These are phyloP conservation scores for Eucera pruinosa DNA, from an alignment of 2,888 invertebrate species.

Conservation along the genomic window DNA sequence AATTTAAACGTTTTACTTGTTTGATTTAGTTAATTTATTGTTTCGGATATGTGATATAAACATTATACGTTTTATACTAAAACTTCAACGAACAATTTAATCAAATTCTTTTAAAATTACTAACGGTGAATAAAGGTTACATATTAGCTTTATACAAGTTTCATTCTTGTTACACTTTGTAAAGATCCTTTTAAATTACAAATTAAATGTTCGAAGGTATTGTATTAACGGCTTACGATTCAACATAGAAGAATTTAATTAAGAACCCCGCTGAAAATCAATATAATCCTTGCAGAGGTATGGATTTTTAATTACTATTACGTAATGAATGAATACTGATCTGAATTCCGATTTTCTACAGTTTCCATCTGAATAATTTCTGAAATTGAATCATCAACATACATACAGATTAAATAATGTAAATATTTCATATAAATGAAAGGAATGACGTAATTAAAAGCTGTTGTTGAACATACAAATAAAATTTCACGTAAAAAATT, in stretches of 20 bases:
- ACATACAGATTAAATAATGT: neutral
- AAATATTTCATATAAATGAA: neutral
- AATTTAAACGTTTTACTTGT: too few relatives aligned
- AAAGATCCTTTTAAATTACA: neutral
- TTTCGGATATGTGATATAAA: too few relatives aligned
- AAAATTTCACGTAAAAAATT: too few relatives aligned
- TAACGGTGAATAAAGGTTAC: too few relatives aligned
- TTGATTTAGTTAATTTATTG: too few relatives aligned
- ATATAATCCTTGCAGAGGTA: conserved; percentile 9
- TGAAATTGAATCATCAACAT: neutral
- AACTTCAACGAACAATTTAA: too few relatives aligned
- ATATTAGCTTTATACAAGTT: neutral
- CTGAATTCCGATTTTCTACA: neutral
- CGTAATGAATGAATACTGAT: neutral
- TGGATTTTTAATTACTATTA: conserved; percentile 6
- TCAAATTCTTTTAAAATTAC: too few relatives aligned
- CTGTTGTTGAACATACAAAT: too few relatives aligned
- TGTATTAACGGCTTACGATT: neutral
- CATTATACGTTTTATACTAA: too few relatives aligned
- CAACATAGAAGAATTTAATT: conserved; percentile 4
- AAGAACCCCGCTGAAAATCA: conserved; percentile 6
- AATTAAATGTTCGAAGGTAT: neutral
- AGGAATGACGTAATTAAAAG: neutral
- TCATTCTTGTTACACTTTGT: neutral
- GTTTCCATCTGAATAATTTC: neutral